Evolutionary conservation across 2,888 invertebrate genomes (phyloP).

Genomic region (Patella ulyssiponensis): DNA sequence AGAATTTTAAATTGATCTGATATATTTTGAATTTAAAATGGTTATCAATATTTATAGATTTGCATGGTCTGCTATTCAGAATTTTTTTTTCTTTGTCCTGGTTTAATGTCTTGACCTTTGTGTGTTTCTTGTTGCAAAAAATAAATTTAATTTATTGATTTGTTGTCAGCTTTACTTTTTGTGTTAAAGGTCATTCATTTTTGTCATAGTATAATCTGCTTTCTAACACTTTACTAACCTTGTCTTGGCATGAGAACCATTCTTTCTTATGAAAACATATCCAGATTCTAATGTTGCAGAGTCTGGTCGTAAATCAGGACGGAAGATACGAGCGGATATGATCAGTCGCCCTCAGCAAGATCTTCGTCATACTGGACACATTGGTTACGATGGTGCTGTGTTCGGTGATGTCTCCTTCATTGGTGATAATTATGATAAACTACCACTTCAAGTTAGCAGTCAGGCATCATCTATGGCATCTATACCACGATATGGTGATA

Average conservation of each 20-base stretch:
- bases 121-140: too few relatives aligned
- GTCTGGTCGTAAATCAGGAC: slow-evolving; percentile 55
- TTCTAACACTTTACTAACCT: not conserved
- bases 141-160: too few relatives aligned
- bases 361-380: slow-evolving; percentile 95
- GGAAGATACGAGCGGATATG: slow-evolving; percentile 86
- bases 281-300: slow-evolving; percentile 45
- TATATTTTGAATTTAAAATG: too few relatives aligned
- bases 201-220: not conserved
- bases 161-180: too few relatives aligned
- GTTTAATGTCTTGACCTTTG: too few relatives aligned
- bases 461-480: slow-evolving; percentile 49
- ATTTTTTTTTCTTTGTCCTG: too few relatives aligned
- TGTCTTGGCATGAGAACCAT: not conserved
- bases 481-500: slow-evolving; percentile 49
- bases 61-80: too few relatives aligned
- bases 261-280: slow-evolving; percentile 1
- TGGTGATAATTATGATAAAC: slow-evolving; percentile 75
- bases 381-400: slow-evolving; percentile 95
- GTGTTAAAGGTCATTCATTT: not conserved
- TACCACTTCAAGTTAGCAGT: slow-evolving; percentile 83
- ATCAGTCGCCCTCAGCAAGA: slow-evolving; percentile 98
- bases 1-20: too few relatives aligned
- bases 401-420: slow-evolving; percentile 92
- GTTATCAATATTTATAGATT: too few relatives aligned